A percentile compares a stretch with the other conserved stretches of the same genome.
Conservation (phyloP, 2,113 vertebrate genomes). For the Otis tarda region DNA sequence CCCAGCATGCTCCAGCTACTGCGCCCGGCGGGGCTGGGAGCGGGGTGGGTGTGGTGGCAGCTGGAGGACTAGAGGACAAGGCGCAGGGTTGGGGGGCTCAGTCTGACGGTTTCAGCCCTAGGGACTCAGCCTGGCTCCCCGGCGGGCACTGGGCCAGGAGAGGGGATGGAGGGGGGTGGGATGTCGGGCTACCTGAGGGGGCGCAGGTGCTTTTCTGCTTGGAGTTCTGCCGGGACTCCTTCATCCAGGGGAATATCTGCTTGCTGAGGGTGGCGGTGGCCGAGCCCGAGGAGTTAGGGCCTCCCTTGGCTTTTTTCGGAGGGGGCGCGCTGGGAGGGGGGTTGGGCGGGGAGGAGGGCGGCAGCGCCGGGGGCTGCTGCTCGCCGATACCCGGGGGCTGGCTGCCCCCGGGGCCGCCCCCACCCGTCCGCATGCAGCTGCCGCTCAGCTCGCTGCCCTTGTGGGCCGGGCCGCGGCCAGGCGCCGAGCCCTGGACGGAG, state of each 20-base stretch:
- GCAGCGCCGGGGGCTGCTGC: conserved; percentile 85
- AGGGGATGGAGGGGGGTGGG: background rate
- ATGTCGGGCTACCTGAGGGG: conserved; percentile 83
- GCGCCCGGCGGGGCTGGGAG: background rate
- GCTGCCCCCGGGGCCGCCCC: conserved; percentile 80
- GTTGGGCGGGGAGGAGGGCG: conserved; percentile 89
- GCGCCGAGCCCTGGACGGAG: conserved; percentile 87
- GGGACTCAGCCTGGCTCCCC: background rate
- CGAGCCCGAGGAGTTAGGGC: conserved; percentile 77
- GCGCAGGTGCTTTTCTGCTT: conserved; percentile 93
- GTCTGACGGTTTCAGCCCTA: background rate
- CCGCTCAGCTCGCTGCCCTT: conserved; percentile 90
- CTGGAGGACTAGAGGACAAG: background rate
- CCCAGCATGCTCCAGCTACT: background rate
- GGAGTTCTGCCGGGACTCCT: conserved; percentile 92
- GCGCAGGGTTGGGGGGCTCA: background rate
- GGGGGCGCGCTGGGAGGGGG: conserved; percentile 84
- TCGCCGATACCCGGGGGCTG: conserved; percentile 84
- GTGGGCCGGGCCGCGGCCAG: conserved; percentile 82
- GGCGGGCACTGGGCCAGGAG: background rate
- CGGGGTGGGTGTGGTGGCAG: background rate
- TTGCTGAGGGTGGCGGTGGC: conserved; percentile 89
- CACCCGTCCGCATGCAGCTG: conserved; percentile 91
- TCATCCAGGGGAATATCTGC: conserved; percentile 99
- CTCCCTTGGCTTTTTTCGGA: conserved; percentile 90